phyloP scores from a whole-genome alignment of 2,797 vertebrate species.

The Tragopan temminckii region DNA sequence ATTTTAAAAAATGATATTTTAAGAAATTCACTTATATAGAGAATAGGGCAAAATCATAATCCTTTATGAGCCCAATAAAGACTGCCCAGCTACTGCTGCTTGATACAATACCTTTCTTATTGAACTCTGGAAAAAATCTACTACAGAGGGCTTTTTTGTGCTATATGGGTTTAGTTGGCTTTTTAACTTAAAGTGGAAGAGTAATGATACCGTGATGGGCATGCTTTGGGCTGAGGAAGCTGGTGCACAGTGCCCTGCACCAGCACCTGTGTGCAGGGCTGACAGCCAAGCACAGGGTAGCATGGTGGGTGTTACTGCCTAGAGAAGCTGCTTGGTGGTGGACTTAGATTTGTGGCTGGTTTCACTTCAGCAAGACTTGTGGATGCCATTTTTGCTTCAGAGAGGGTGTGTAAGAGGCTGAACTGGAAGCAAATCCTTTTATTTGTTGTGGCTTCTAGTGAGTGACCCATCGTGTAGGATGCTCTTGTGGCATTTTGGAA shows the following conservation, averaged over 20 bases:
- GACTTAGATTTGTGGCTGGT: not conserved
- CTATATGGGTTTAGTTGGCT: not conserved
- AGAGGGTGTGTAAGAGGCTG: not conserved
- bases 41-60: constrained; percentile 70
- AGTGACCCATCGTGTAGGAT: not conserved
- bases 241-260: not conserved
- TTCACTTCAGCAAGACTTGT: not conserved
- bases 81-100: constrained; percentile 40
- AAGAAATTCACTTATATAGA: constrained; percentile 67
- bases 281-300: not conserved
- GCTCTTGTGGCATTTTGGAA: not conserved
- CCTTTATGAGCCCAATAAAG: constrained; percentile 66
- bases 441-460: not conserved
- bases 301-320: not conserved
- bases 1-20: constrained; percentile 69
- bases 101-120: constrained; percentile 54
- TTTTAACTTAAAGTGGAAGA: constrained; percentile 10
- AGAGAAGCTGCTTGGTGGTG: not conserved
- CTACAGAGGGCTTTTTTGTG: not conserved
- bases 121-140: constrained; percentile 36
- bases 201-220: not conserved
- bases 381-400: not conserved
- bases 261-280: not conserved
- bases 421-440: not conserved
- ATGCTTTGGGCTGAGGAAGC: not conserved